Evolutionary conservation across 1,140 invertebrate genomes (phyloP), one percentile per base, ranked within the genome.

Genomic region (Calosoma granatense): DNA sequence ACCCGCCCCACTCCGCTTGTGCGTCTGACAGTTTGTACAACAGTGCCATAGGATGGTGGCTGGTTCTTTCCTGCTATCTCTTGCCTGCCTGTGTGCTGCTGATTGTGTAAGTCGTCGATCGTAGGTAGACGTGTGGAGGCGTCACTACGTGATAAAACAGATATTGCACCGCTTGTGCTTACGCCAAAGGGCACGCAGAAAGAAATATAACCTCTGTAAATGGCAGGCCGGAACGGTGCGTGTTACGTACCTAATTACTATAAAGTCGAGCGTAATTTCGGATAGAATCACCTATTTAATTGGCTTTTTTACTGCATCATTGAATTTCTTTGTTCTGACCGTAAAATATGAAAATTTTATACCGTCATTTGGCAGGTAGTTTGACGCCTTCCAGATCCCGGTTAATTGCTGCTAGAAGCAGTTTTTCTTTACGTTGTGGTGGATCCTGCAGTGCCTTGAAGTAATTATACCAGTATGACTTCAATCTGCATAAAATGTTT

Each of bases 271-370:
- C 17, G 41, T 17, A 12, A 47, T 47, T 47, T 47, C 41, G 41
- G 4, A 17, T 17, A 17, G 17, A 47, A 47, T 47, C 41, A 17
- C 41, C 41, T 6, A 12, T 17, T 47, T 47, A 47, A 47, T 47
- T 47, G 17, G 41, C 41, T 47, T 47, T 47, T 47, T 47, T 47
- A 47, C 15, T 11, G 41, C 41, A 17, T 47, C 41, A 47, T 47
- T 47, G 9, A 47, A 47, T 47, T 9, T 9, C 41, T 3, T 4
- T 30, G 26, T 30, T 14, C 41, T 17, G 17, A 12, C 41, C 17
- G 17, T 47, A 47, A 47, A 47, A 47, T 47, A 47, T 47, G 41
- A 47, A 47, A 12, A 47, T 47, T 17, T 47, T 47, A 47, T n/a
- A n/a, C n/a, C n/a, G n/a, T n/a, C n/a, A n/a, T n/a, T n/a, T n/a